Conservation (phyloP, 2,888 invertebrate genomes). For the Diabrotica balteata region DNA sequence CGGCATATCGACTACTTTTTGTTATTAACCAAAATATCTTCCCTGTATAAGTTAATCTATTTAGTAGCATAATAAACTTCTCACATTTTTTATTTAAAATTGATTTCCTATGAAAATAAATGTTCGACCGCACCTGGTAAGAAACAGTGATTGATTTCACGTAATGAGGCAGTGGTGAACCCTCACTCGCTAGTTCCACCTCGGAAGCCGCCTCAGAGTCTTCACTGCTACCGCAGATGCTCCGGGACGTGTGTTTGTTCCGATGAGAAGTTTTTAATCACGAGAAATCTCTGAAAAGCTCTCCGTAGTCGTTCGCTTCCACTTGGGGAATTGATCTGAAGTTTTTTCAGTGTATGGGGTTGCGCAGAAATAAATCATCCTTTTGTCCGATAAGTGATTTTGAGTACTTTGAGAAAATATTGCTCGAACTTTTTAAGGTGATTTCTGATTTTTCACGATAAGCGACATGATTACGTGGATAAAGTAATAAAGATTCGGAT, state of each 20-base stretch:
- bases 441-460: no score
- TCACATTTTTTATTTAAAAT: no score
- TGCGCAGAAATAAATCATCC: not conserved
- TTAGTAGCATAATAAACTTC: no score
- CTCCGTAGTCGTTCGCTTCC: not conserved
- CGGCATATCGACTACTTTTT: no score
- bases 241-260: conserved; percentile 16
- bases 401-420: no score
- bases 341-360: not conserved
- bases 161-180: conserved; percentile 1
- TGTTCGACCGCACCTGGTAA: not conserved
- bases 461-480: no score
- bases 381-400: no score
- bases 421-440: no score
- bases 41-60: no score
- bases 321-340: not conserved
- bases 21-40: no score
- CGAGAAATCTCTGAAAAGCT: conserved; percentile 7
- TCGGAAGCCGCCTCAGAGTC: not conserved
- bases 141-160: conserved; percentile 8
- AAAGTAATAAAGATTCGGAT: no score
- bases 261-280: conserved; percentile 14
- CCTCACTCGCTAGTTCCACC: not conserved
- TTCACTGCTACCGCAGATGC: conserved; percentile 1
- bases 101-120: no score